Evolutionary conservation across 2,888 invertebrate species (phyloP), one percentile per base, ranked within the genome.

Genomic region (Dicyrtoma fusca): DNA sequence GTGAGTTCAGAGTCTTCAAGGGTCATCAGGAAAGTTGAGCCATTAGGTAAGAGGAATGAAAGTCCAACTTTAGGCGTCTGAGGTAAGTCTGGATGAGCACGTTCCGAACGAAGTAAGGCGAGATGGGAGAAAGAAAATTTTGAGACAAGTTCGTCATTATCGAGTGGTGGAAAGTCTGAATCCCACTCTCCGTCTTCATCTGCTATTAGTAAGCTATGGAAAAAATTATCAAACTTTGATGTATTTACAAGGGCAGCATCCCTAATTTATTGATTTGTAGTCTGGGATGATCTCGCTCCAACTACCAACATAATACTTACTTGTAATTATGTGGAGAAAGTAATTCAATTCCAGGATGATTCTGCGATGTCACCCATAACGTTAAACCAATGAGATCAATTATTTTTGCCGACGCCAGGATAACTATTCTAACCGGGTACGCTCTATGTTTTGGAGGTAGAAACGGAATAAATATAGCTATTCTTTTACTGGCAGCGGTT

Each of bases 181-280:
- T 95, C 95, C 1, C 95, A 92, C 85, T 96, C 96, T 1, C 97
- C 97, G 82, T 96, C 95, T 82, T 97, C 97, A 85, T 97, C 97
- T 26, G 94, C 95, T 83, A 97, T 94, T 82, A 92, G 94, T 70
- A 97, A 87, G 55, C 94, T 93, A 83, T 95, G 34, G 8, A 34
- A 34, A 34, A 34, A 34, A 5, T 34, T 5, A 34, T 34, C 34
- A 34, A 34, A 34, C 34, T 34, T 5, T 34, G 8, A 34, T 8
- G 8, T 5, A 34, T 55, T 55, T 13, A 55, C 23, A 21, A 17
- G n/a, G 4, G 34, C 8, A 34, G 34, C 34, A 34, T 34, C 8
- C 34, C 34, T 34, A 34, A 8, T 34, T n/a, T n/a, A n/a, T n/a
- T n/a, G n/a, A n/a, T n/a, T n/a, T n/a, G n/a, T 53, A 53, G 17